Evolutionary conservation across 1,140 invertebrate species (phyloP).

Genomic region (Teleogryllus occipitalis): DNA sequence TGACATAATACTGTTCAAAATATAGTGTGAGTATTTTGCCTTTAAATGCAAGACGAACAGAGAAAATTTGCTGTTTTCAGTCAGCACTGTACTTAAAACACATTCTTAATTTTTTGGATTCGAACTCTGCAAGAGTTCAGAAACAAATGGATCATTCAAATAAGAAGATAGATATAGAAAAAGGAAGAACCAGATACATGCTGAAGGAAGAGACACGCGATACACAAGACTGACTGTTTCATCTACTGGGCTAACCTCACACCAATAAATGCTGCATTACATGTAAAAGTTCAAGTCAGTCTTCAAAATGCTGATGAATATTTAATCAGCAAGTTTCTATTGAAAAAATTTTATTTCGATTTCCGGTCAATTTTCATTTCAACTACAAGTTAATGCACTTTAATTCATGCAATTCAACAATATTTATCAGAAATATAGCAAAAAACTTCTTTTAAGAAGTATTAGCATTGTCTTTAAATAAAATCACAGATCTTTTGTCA

Average conservation of each 20-base stretch:
- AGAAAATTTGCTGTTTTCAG: too few relatives aligned
- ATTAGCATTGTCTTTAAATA: background rate
- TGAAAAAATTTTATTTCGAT: background rate
- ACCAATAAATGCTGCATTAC: background rate
- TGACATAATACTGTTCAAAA: background rate
- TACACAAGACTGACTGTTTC: background rate
- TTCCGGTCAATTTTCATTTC: background rate
- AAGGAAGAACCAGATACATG: background rate
- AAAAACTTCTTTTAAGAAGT: background rate
- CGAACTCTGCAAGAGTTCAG: background rate
- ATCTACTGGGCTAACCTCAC: background rate
- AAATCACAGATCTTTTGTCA: background rate
- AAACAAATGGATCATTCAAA: background rate
- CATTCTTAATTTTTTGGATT: background rate
- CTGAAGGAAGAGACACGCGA: background rate
- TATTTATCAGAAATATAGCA: slow-evolving; percentile 6
- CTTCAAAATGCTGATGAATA: background rate
- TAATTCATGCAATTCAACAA: background rate
- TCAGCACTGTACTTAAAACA: too few relatives aligned
- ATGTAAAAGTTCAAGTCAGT: background rate
- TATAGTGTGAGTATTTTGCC: background rate
- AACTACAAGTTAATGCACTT: background rate
- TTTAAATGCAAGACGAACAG: background rate
- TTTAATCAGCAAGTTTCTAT: background rate
- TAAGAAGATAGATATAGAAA: background rate